Base-by-base conservation (phyloP, 2,888 invertebrate species). In the Furcula furcula region DNA sequence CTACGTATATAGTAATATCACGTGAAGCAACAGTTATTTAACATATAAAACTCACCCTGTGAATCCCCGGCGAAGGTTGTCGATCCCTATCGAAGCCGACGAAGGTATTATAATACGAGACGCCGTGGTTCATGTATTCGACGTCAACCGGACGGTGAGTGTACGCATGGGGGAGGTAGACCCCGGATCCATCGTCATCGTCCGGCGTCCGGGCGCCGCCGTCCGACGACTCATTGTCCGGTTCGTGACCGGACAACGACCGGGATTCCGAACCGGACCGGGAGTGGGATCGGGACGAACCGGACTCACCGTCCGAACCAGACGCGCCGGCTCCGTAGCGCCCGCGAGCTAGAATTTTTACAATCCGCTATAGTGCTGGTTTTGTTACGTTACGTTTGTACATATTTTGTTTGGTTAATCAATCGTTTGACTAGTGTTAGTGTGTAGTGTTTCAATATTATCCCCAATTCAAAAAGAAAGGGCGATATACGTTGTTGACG, bases 161-260 rank as follows among this genome's bases (percentile, higher is more conserved):
- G 72, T 93, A 93, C 46, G 92, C 58, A 59, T 93, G 93, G 49
- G 93, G 92, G 56, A 93, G 79, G 60, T 93, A 93, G 32, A 92
- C 89, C 34, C 89, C 89, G 12, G 89, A 88, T 20, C 88, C 89
- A 76, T 93, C 93, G 26, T 93, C 93, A 49, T 93, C 93, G 76
- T 94, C 93, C 0, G 93, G 88, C 19, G 89, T 89, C 2, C 89
- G 69, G 39, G 93, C 93, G 23, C 93, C 93, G 50, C 93, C 93
- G 80, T 93, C 93, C 1, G 93, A 93, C 55, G 93, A 93, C 81
- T 94, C 93, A 79, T 93, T 93, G 72, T 94, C 93, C 30, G 93
- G 93, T 67, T 94, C 93, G 78, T 93, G 93, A 0, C 92, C 93
- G 31, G 93, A 93, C 28, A 93, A 74, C 29, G 93, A 93, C 10